Evolutionary conservation across 2,888 invertebrate genomes (phyloP).

Genomic region (Beris chalybata): DNA sequence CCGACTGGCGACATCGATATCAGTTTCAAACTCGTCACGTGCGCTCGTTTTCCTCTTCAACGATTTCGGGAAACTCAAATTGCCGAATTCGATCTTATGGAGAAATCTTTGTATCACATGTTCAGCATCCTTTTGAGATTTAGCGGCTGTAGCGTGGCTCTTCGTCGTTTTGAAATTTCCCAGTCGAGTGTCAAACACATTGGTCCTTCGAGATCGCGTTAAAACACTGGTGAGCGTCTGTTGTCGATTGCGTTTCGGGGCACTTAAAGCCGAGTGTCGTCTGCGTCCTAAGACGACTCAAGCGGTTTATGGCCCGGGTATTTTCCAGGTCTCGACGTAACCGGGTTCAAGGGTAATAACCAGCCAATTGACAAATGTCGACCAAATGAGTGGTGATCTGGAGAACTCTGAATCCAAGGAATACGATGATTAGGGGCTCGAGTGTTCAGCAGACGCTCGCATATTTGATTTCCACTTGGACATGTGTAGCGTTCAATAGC

Average conservation of each 20-base stretch:
- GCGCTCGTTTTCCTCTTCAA: neutral
- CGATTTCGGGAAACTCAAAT: slow-evolving; percentile 9
- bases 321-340: neutral
- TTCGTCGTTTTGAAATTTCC: too few species aligned
- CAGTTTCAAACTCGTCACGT: slow-evolving; percentile 4
- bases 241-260: neutral
- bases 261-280: slow-evolving; percentile 9
- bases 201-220: slow-evolving; percentile 20
- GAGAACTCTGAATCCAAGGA: neutral
- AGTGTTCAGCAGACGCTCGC: too few species aligned
- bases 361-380: slow-evolving; percentile 28
- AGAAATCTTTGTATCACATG: slow-evolving; percentile 9
- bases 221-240: neutral
- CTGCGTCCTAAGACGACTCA: neutral
- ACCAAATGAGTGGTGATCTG: slow-evolving; percentile 25
- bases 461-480: neutral
- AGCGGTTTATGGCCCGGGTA: slow-evolving; percentile 3
- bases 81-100: neutral
- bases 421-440: neutral
- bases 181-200: slow-evolving; percentile 16
- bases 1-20: slow-evolving; percentile 23
- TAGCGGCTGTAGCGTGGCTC: too few species aligned
- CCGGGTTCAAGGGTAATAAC: slow-evolving; percentile 9
- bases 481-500: slow-evolving; percentile 18
- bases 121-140: slow-evolving; percentile 25